phyloP scores from a whole-genome alignment of 1,140 invertebrate genomes.

The Diachasmimorpha longicaudata region DNA sequence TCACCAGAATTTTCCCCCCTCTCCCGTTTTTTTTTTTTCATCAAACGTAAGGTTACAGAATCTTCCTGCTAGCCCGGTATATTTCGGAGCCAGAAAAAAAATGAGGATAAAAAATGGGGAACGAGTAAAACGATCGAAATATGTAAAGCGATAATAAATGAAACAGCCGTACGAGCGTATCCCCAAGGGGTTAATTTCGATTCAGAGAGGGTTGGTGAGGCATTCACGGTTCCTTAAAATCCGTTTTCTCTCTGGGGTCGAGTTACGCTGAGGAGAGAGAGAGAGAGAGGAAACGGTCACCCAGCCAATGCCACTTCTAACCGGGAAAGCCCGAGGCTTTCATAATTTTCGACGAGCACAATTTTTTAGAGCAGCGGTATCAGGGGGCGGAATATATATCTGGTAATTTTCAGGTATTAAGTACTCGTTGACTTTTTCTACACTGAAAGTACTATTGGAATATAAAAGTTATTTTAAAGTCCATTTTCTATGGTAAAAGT shows the following conservation, averaged over 20 bases:
- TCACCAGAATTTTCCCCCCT: not conserved
- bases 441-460: no score
- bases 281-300: slow-evolving; percentile 44
- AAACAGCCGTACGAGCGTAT: slow-evolving; percentile 39
- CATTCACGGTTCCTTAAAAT: slow-evolving; percentile 61
- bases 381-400: no score
- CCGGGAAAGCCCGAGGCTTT: not conserved
- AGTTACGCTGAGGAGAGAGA: slow-evolving; percentile 39
- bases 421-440: no score
- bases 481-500: no score
- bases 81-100: slow-evolving; percentile 1
- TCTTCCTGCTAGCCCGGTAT: not conserved
- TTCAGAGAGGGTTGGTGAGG: slow-evolving; percentile 45
- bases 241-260: slow-evolving; percentile 52
- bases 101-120: slow-evolving; percentile 7
- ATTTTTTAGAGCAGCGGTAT: not conserved
- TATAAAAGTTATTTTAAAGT: no score
- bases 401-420: no score
- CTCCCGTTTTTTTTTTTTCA: not conserved
- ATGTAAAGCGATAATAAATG: slow-evolving; percentile 37
- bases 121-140: slow-evolving; percentile 23
- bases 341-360: not conserved
- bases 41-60: not conserved
- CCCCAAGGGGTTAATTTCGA: slow-evolving; percentile 55
- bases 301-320: slow-evolving; percentile 38